Percentiles rank a stretch among this genome's conserved stretches.
phyloP scores from a whole-genome alignment of 1,140 invertebrate species.

The Triops longicaudatus region DNA sequence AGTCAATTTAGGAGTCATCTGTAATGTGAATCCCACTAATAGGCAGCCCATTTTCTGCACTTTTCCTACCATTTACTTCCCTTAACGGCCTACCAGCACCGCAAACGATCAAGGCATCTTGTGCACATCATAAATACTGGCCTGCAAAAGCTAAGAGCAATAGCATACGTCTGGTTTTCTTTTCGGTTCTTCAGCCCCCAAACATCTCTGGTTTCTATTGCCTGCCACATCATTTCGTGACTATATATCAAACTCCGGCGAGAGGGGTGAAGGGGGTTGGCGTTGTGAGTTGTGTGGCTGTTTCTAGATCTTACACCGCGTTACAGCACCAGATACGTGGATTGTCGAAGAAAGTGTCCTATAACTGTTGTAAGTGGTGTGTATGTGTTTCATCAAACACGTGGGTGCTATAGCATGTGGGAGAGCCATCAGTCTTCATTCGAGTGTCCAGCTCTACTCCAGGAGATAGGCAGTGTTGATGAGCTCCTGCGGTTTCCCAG shows the following conservation, averaged over 20 bases:
- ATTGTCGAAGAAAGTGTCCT: slow-evolving; percentile 1
- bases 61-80: not conserved
- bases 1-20: not conserved
- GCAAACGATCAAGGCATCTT: not conserved
- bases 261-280: not conserved
- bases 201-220: not conserved
- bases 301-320: not conserved
- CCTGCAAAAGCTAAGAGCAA: not conserved
- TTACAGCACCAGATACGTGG: not conserved
- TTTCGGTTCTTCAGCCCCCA: not conserved
- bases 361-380: not conserved
- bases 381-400: slow-evolving; percentile 11
- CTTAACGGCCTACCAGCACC: not conserved
- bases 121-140: not conserved
- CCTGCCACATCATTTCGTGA: not conserved
- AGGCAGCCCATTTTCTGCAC: not conserved
- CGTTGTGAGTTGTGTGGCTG: not conserved
- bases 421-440: not conserved
- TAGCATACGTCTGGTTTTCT: not conserved
- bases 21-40: slow-evolving; percentile 1
- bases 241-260: not conserved
- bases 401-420: slow-evolving; percentile 5
- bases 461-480: slow-evolving; percentile 5
- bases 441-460: slow-evolving; percentile 13
- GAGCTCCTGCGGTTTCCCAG: slow-evolving; percentile 5